These are phyloP conservation scores for Siderastrea siderea DNA, from an alignment of 92 coral and sea anemone genomes.

Conservation along the genomic window DNA sequence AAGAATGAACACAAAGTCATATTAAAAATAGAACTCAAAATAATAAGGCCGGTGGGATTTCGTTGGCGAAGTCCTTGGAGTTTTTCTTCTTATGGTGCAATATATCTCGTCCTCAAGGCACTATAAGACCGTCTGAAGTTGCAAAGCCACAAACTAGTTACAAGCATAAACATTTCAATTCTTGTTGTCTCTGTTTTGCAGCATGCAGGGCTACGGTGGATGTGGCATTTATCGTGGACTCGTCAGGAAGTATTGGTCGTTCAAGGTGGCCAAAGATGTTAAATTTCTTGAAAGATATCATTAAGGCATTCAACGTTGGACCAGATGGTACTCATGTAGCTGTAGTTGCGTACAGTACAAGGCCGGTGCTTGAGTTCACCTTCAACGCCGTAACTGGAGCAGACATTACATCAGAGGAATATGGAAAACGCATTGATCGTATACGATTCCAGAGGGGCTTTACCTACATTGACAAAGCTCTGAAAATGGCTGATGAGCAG, in stretches of 20 bases:
- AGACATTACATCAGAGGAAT: slow-evolving; percentile 36
- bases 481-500: slow-evolving; percentile 47
- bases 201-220: slow-evolving; percentile 65
- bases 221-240: slow-evolving; percentile 75
- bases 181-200: background rate
- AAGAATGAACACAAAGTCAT: too few species aligned
- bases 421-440: slow-evolving; percentile 34
- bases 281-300: slow-evolving; percentile 42
- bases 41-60: too few species aligned
- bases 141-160: too few species aligned
- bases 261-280: slow-evolving; percentile 52
- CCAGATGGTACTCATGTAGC: slow-evolving; percentile 77
- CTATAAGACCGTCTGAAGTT: too few species aligned
- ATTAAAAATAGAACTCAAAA: too few species aligned
- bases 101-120: too few species aligned
- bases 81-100: too few species aligned
- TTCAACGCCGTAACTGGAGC: slow-evolving; percentile 48
- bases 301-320: slow-evolving; percentile 60
- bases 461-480: slow-evolving; percentile 75
- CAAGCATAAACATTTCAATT: too few species aligned
- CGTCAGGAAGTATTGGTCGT: slow-evolving; percentile 81
- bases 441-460: slow-evolving; percentile 70
- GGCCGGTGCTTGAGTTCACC: slow-evolving; percentile 54
- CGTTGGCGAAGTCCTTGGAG: too few species aligned
- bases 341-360: slow-evolving; percentile 66